Conservation (phyloP, 2,113 vertebrate species). For the Notechis scutatus region DNA sequence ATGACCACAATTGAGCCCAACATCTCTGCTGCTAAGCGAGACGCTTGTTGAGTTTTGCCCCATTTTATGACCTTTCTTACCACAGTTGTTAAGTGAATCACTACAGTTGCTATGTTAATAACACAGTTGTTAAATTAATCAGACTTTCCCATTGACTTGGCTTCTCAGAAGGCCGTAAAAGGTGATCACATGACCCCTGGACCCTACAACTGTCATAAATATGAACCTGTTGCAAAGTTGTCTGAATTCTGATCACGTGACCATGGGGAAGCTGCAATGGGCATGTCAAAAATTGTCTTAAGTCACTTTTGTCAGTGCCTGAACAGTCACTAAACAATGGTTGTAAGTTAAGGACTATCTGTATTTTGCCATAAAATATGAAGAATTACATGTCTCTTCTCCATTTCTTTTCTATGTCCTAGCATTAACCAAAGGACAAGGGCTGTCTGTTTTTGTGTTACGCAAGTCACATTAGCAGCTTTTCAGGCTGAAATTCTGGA, state of each 20-base stretch:
- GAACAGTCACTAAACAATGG: neutral
- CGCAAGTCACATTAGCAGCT: neutral
- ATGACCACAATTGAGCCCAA: neutral
- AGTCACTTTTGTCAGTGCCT: neutral
- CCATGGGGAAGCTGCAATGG: neutral
- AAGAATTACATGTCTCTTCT: neutral
- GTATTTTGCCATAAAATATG: neutral
- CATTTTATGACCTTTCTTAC: neutral
- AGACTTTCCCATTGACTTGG: neutral
- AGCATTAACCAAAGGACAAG: neutral
- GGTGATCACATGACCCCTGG: neutral
- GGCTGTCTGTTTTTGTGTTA: neutral
- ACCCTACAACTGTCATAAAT: neutral
- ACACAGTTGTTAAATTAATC: neutral
- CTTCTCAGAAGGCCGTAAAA: neutral
- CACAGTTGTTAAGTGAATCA: neutral
- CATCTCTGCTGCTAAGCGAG: neutral
- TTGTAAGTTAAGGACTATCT: neutral
- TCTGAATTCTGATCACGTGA: neutral
- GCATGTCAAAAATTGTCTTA: neutral
- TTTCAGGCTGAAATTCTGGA: neutral
- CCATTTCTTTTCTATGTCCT: neutral
- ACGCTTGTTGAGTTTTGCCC: neutral
- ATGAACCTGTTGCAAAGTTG: neutral
- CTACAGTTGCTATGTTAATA: neutral